Base-by-base conservation (phyloP, 1,140 invertebrate species). In the Papilio polytes region DNA sequence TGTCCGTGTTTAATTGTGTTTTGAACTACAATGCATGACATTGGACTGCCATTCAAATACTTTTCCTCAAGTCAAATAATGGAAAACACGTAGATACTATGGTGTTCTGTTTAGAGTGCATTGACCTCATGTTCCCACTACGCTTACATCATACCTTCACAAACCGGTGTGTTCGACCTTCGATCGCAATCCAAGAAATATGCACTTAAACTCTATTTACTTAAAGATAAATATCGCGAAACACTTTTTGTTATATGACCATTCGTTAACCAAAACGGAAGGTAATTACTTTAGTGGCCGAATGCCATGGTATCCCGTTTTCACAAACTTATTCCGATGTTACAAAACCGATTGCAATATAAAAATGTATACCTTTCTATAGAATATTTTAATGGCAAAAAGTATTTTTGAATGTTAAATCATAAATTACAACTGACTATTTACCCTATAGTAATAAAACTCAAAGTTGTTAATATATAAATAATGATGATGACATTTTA, bases 71-170 rank as follows among this genome's bases (percentile, higher is more conserved):
- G 53, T 56, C 53, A 56, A 8, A 56, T n/a, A 74, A 74, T 80
- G 36, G 26, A 31, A 70, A 70, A 31, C 22, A 31, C 26, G 63
- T 15, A 74, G 15, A 82, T 72, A 53, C 56, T 82, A 59, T 53
- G 31, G 74, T 51, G 84, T 81, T 83, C 83, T 77, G 79, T 22
- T 80, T 81, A 72, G 63, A 70, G 84, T 76, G 81, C 82, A 85
- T 80, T 81, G 83, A 79, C 72, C 77, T 72, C 48, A 63, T 76
- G 80, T 78, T 78, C 74, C 80, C 31, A 80, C 74, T 12, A 22
- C 66, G 51, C 81, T 86, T 86, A 86, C 82, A 85, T 86, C 82
- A 87, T 56, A 59, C 74, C 70, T 70, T 82, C 66, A 80, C 74
- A 56, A 76, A 78, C 74, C 74, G 74, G 31, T 36, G 77, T 80